A percentile compares a stretch with the other conserved stretches of the same genome.
Conservation (phyloP, 2,797 vertebrate species). For the Anguilla obscura region DNA sequence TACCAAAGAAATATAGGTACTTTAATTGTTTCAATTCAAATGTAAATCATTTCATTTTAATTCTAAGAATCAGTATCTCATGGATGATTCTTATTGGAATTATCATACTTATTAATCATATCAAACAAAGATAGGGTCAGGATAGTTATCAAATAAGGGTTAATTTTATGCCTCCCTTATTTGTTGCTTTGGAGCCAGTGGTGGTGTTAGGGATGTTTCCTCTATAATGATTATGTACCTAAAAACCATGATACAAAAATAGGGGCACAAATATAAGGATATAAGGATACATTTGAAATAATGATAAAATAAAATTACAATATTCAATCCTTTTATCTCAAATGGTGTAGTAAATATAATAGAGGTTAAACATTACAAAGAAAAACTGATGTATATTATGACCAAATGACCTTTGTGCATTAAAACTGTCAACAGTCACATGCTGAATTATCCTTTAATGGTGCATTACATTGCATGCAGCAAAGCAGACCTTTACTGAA, state of each 20-base stretch:
- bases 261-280: background rate
- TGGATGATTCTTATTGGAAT: background rate
- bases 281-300: background rate
- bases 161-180: background rate
- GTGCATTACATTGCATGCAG: background rate
- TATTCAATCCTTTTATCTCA: background rate
- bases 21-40: no score
- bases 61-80: background rate
- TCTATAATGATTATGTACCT: no score
- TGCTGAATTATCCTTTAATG: background rate
- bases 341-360: background rate
- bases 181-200: background rate
- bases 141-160: no score
- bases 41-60: no score
- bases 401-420: background rate
- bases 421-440: background rate
- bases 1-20: no score
- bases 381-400: background rate
- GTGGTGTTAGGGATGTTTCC: no score
- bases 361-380: background rate
- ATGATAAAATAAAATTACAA: no score
- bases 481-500: background rate
- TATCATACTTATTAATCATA: background rate
- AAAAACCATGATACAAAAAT: background rate
- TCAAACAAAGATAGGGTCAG: no score